Percentiles rank a stretch among this genome's conserved stretches.
Evolutionary conservation across 2,888 invertebrate genomes (phyloP).

Genomic region (Drosophila mettleri): DNA sequence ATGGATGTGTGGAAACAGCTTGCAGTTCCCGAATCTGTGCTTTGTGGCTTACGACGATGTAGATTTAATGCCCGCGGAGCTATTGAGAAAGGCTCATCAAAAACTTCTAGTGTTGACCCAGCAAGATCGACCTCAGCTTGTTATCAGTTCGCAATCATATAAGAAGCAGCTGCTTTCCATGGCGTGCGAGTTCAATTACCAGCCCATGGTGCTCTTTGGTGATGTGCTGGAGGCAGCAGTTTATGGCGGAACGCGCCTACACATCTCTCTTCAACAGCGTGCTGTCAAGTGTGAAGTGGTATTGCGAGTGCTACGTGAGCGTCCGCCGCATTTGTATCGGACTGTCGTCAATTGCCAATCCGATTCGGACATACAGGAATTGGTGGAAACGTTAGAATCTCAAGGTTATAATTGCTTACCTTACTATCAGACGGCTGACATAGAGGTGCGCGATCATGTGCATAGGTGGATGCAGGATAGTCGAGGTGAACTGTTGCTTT

Average conservation of each 20-base stretch:
- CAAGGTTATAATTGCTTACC: constrained; percentile 39
- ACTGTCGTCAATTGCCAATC: constrained; percentile 55
- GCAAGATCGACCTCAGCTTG: constrained; percentile 39
- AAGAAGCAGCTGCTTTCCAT: constrained; percentile 14
- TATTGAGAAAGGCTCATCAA: constrained; percentile 24
- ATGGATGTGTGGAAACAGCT: constrained; percentile 23
- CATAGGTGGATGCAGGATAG: constrained; percentile 36
- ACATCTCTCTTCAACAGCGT: constrained; percentile 16
- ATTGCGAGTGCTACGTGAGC: constrained; percentile 26
- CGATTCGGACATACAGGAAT: constrained; percentile 46
- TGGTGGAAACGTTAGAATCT: constrained; percentile 18
- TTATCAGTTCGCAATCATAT: constrained; percentile 46
- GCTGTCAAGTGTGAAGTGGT: constrained; percentile 34
- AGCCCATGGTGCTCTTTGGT: constrained; percentile 56
- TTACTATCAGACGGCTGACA: constrained; percentile 48
- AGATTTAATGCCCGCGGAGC: constrained; percentile 46
- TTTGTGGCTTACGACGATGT: constrained; percentile 61
- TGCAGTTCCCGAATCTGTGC: constrained; percentile 37
- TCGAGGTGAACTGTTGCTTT: constrained; percentile 40
- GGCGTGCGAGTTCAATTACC: constrained; percentile 23
- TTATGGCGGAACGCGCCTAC: constrained; percentile 51
- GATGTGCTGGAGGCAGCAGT: constrained; percentile 65
- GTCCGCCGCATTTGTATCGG: constrained; percentile 45
- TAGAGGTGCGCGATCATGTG: constrained; percentile 34
- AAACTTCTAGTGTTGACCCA: constrained; percentile 8